These are phyloP conservation scores for Aplocera efformata DNA, from an alignment of 2,888 invertebrate species.

Conservation along the genomic window DNA sequence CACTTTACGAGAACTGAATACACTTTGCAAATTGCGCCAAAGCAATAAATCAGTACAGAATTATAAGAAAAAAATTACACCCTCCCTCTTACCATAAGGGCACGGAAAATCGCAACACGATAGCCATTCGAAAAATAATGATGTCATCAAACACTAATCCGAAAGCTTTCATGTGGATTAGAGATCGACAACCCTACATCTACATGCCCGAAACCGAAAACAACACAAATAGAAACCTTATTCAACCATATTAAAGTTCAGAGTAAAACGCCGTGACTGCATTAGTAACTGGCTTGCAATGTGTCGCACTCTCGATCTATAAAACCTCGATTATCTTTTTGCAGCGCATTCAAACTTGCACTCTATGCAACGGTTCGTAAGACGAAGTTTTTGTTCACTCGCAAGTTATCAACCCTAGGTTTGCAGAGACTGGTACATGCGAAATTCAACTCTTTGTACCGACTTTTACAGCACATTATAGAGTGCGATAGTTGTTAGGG, in stretches of 20 bases:
- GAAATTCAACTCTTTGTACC: constrained; percentile 1
- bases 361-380: constrained; percentile 18
- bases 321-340: constrained; percentile 45
- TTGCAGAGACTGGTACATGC: neutral
- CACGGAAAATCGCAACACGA: constrained; percentile 69
- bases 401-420: neutral
- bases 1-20: constrained; percentile 13
- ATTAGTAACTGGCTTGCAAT: constrained; percentile 21
- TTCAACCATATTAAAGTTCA: constrained; percentile 6
- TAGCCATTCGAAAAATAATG: constrained; percentile 77
- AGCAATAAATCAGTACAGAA: constrained; percentile 63
- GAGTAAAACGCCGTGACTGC: constrained; percentile 1
- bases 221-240: constrained; percentile 35
- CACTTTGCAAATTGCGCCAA: constrained; percentile 44
- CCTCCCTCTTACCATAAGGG: constrained; percentile 50
- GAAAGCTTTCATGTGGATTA: constrained; percentile 80
- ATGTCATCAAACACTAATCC: constrained; percentile 81
- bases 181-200: constrained; percentile 37
- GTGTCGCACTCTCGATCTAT: constrained; percentile 40
- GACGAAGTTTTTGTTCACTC: constrained; percentile 8
- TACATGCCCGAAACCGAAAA: constrained; percentile 3
- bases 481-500: constrained; percentile 35
- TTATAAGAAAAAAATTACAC: constrained; percentile 43
- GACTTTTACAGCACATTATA: constrained; percentile 31
- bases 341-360: constrained; percentile 30